phyloP scores from a whole-genome alignment of 2,113 vertebrate species.

The Pseudopipra pipra region DNA sequence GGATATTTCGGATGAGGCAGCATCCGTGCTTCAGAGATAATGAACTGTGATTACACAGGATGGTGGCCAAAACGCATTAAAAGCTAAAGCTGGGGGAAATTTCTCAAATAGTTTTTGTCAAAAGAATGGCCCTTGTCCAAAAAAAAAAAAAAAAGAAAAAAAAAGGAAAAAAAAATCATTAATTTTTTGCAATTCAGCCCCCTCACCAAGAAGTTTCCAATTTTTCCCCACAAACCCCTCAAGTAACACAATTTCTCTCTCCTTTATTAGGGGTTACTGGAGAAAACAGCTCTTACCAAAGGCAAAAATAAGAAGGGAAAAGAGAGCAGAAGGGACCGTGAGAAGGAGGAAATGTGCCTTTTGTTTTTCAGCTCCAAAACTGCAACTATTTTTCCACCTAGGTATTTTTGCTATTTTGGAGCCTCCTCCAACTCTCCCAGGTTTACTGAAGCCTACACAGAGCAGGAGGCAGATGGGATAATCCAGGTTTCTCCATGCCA shows the following conservation, averaged over 20 bases:
- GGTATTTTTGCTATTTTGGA: background rate
- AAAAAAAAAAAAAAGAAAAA: no score
- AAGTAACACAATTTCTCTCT: background rate
- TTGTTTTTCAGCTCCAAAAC: background rate
- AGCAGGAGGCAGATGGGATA: background rate
- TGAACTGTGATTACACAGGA: slow-evolving; percentile 41
- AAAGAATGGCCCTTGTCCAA: slow-evolving; percentile 41
- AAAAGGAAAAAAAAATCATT: background rate
- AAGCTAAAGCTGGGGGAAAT: slow-evolving; percentile 9
- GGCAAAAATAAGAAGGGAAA: no score
- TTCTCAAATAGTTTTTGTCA: slow-evolving; percentile 46
- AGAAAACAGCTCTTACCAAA: background rate
- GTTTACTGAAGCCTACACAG: background rate
- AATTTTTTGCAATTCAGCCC: slow-evolving; percentile 34
- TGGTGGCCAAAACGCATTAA: slow-evolving; percentile 26
- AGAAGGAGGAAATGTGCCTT: background rate
- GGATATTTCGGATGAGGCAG: background rate
- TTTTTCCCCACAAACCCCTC: background rate
- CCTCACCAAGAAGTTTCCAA: slow-evolving; percentile 30
- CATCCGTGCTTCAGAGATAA: slow-evolving; percentile 33
- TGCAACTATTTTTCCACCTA: background rate
- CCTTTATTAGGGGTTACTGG: background rate
- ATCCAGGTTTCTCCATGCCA: background rate
- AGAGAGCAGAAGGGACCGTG: background rate
- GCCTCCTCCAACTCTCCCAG: background rate